Conservation (phyloP, 2,888 invertebrate species). For the Ecliptopera silaceata region DNA sequence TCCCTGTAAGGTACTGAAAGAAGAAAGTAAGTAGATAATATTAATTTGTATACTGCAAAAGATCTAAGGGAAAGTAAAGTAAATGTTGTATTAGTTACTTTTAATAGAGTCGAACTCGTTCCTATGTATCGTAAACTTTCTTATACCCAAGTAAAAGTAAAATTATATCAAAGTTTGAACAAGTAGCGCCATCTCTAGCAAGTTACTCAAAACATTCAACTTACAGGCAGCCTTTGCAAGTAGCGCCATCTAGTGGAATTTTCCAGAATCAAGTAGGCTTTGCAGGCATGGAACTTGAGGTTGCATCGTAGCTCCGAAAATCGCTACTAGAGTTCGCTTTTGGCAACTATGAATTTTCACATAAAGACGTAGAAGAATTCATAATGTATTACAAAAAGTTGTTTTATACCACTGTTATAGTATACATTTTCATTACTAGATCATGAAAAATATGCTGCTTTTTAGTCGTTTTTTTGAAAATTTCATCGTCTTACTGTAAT, state of each 20-base stretch:
- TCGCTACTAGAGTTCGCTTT: constrained; percentile 69
- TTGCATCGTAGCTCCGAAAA: constrained; percentile 47
- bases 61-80: too few species aligned
- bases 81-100: too few species aligned
- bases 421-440: too few species aligned
- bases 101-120: too few species aligned
- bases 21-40: too few species aligned
- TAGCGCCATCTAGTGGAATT: constrained; percentile 71
- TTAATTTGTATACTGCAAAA: too few species aligned
- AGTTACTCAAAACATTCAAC: constrained; percentile 44
- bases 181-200: constrained; percentile 65
- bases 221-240: constrained; percentile 38
- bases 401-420: too few species aligned
- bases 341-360: neutral
- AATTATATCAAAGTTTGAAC: constrained; percentile 7
- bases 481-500: too few species aligned
- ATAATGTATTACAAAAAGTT: neutral
- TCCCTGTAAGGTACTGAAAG: too few species aligned
- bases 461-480: too few species aligned
- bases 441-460: too few species aligned
- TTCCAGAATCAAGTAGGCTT: constrained; percentile 65
- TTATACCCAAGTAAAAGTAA: neutral
- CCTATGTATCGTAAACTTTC: too few species aligned
- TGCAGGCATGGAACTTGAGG: constrained; percentile 32
- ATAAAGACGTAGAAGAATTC: neutral